Conservation (phyloP, 2,888 invertebrate genomes). For the Ashinkailepas kermadecensis region DNA sequence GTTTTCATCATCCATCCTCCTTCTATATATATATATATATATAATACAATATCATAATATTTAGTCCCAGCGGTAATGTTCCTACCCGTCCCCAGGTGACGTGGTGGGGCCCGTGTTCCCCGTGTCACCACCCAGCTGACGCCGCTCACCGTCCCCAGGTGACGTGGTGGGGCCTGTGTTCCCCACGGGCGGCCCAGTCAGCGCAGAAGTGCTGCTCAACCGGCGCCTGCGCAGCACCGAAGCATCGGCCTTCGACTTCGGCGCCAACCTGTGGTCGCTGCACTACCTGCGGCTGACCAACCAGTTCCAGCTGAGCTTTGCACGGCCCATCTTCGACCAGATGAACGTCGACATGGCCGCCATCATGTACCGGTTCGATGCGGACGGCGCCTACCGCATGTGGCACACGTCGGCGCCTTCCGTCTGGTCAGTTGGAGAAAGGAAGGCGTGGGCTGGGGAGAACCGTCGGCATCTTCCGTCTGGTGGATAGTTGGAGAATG, state of each 20-base stretch:
- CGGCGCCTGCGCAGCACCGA: conserved; percentile 48
- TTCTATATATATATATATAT: no score
- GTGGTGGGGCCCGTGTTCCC: conserved; percentile 49
- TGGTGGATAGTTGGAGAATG: no score
- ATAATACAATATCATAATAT: conserved; percentile 35
- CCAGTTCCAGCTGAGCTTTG: conserved; percentile 41
- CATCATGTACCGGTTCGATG: conserved; percentile 40
- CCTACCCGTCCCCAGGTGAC: conserved; percentile 42
- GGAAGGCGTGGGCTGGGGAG: no score
- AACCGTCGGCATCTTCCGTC: no score
- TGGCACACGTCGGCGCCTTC: conserved; percentile 42
- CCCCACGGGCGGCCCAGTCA: conserved; percentile 39
- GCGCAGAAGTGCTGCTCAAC: conserved; percentile 40
- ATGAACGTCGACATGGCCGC: conserved; percentile 41
- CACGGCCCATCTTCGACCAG: conserved; percentile 41
- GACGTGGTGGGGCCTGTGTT: conserved; percentile 50
- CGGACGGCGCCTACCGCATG: conserved; percentile 42
- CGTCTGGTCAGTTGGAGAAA: conserved; percentile 41
- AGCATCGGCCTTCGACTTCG: conserved; percentile 49
- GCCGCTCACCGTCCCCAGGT: conserved; percentile 41
- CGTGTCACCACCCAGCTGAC: conserved; percentile 39
- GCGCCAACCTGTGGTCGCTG: conserved; percentile 48
- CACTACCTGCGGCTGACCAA: conserved; percentile 49
- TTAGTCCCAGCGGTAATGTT: conserved; percentile 34
- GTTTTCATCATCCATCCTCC: no score